phyloP scores from a whole-genome alignment of 2,797 vertebrate genomes.

The Pelochelys cantorii region DNA sequence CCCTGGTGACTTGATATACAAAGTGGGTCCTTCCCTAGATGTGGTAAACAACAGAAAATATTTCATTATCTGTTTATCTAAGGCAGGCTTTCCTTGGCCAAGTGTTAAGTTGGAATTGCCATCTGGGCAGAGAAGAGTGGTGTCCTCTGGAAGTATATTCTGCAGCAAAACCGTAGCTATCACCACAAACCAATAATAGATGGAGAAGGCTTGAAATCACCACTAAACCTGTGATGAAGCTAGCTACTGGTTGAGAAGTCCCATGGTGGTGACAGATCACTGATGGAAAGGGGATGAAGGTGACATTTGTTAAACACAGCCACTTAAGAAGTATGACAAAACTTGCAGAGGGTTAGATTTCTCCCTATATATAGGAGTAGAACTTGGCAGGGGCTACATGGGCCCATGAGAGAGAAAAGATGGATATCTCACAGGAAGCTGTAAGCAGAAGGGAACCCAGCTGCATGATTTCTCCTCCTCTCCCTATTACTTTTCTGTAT shows the following conservation, averaged over 20 bases:
- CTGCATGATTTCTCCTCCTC: not conserved
- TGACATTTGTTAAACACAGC: not conserved
- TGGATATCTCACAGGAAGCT: not conserved
- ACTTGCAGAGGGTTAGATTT: not conserved
- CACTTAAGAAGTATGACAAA: not conserved
- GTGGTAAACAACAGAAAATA: not conserved
- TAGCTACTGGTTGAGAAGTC: not conserved
- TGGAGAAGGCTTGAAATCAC: not conserved
- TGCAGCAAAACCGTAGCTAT: not conserved
- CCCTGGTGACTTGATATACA: not conserved
- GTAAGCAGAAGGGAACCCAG: not conserved
- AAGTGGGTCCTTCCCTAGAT: not conserved
- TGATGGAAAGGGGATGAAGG: not conserved
- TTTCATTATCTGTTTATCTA: not conserved
- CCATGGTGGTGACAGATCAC: not conserved
- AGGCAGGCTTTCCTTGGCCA: not conserved
- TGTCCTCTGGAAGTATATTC: not conserved
- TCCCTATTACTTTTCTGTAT: not conserved
- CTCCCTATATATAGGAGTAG: not conserved
- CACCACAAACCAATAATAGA: not conserved
- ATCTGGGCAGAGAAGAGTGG: not conserved
- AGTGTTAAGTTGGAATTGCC: not conserved
- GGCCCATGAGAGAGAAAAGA: not conserved
- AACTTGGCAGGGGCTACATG: not conserved
- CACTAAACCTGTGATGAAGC: not conserved